Percentiles rank a stretch among this genome's conserved stretches.
Conservation (phyloP, 2,888 invertebrate species). For the Phyto melanocephala region DNA sequence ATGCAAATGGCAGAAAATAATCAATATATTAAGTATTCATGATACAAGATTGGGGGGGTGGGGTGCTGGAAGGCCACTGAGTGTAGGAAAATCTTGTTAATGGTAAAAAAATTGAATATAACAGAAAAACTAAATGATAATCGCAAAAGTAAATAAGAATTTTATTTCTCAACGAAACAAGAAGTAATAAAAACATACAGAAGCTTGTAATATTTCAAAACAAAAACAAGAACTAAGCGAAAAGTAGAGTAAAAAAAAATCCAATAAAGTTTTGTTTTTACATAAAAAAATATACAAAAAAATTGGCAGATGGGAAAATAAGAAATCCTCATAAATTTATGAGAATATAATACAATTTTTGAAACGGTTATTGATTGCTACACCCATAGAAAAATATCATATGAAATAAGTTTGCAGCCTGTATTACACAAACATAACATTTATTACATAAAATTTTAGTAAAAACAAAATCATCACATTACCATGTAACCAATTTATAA, state of each 20-base stretch:
- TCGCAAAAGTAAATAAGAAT: neutral
- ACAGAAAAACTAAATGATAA: neutral
- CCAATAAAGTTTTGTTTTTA: neutral
- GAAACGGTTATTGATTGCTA: neutral
- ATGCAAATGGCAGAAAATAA: constrained; percentile 1
- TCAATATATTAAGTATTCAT: constrained; percentile 48
- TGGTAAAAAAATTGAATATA: neutral
- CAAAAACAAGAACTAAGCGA: neutral
- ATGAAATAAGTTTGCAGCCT: neutral
- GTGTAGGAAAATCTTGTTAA: constrained; percentile 16
- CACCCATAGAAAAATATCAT: neutral
- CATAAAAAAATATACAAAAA: too few relatives aligned
- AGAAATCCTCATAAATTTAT: neutral
- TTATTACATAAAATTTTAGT: too few relatives aligned
- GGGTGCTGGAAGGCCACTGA: too few relatives aligned
- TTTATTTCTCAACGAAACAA: neutral
- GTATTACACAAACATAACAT: too few relatives aligned
- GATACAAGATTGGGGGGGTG: neutral
- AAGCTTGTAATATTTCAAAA: neutral
- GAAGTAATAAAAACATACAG: neutral
- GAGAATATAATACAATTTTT: neutral
- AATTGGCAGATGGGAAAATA: neutral
- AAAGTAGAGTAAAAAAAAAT: neutral
- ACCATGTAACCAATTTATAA: too few relatives aligned
- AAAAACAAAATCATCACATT: too few relatives aligned